phyloP scores from a whole-genome alignment of 2,797 vertebrate species.

The Cryptoprocta ferox region DNA sequence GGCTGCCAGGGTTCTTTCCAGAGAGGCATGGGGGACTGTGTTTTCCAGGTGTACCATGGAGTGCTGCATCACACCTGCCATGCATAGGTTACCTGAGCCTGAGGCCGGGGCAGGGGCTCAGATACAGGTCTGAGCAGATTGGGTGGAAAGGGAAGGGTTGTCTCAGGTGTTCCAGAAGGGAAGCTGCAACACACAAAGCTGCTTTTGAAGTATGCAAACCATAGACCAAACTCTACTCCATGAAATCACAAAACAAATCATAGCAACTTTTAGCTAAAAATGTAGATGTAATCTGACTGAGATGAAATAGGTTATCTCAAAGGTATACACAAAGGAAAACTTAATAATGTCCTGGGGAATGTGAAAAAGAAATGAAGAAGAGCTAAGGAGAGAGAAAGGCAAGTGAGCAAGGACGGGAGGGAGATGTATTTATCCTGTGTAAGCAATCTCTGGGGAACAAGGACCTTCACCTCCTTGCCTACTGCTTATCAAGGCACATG shows the following conservation, averaged over 20 bases:
- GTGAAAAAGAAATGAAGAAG: neutral
- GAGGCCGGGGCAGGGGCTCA: neutral
- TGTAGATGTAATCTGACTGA: neutral
- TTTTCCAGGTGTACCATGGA: constrained; percentile 26
- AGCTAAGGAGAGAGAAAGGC: neutral
- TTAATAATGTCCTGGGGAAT: neutral
- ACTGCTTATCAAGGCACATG: neutral
- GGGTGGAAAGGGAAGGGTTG: neutral
- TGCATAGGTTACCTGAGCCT: neutral
- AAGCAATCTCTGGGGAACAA: neutral
- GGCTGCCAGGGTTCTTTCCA: constrained; percentile 40
- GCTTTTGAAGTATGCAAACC: neutral
- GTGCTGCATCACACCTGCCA: neutral
- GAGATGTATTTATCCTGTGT: rapidly evolving
- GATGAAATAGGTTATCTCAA: constrained; percentile 57
- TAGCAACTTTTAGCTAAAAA: constrained; percentile 16
- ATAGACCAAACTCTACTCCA: neutral
- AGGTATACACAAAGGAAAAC: neutral
- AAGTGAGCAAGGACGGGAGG: neutral
- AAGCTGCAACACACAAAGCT: neutral
- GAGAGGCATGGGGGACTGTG: neutral
- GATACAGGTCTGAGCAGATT: neutral
- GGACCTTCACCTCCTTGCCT: neutral
- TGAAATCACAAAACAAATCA: constrained; percentile 31
- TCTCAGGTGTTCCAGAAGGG: neutral